Base-by-base conservation (phyloP, 1,140 invertebrate genomes). In the Saxidomus purpurata region DNA sequence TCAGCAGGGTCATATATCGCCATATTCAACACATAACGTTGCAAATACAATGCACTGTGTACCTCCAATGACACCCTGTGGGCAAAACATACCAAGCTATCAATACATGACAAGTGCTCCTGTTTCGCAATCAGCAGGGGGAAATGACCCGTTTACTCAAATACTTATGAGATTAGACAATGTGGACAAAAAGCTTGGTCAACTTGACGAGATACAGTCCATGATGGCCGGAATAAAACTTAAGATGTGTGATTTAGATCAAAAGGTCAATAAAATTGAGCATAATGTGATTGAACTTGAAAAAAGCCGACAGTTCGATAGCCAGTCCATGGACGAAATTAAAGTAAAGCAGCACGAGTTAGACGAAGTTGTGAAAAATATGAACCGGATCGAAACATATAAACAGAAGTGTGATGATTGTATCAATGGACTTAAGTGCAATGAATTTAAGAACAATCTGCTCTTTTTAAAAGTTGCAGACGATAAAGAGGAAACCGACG, bases 221-320 rank as follows among this genome's bases (percentile, higher is more conserved):
- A 55, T 55, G 52, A 55, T 55, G 52, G 19, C 52, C 19, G 8
- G 52, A 55, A 11, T 55, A 55, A 55, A 6, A 19, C 8, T 55
- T 3, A 55, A 55, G 8, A n/a, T 55, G 3, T 11, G 19, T 3
- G 19, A 55, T 55, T 19, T 47, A 22, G 76, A 52, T 6, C 40
- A 79, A 49, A 79, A 47, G 43, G 47, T 79, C 31, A 17, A 49
- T 40, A 43, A 31, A 25, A 79, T 79, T 0, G 38, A 79, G 0
- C 47, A 25, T 17, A 79, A 79, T 22, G n/a, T 47, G 6, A 31
- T 15, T n/a, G 76, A 79, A n/a, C 11, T 79, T n/a, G 76, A 79
- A 79, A 6, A 11, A 49, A 79, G 76, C 76, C 40, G 38, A 52
- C 17, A 79, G 22, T 79, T 79, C 49, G 40, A 79, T 31, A 79